Evolutionary conservation across 2,888 invertebrate species (phyloP).

Genomic region (Hoplodrina blanda): DNA sequence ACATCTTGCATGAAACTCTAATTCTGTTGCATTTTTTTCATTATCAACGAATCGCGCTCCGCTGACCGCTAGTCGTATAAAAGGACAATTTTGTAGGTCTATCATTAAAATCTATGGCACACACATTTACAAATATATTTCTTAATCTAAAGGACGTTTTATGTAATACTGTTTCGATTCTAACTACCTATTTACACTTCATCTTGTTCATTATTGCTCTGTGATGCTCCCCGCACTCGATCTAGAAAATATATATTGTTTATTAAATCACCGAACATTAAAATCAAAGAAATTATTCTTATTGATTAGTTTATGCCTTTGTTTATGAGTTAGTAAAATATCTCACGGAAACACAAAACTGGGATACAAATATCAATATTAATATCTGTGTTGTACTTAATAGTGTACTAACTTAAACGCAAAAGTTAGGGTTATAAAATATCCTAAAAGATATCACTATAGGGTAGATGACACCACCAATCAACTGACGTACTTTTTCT

Average conservation of each 20-base stretch:
- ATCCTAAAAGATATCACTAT: no score
- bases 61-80: constrained; percentile 25
- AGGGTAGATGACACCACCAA: no score
- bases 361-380: no score
- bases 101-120: constrained; percentile 58
- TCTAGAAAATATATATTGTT: neutral
- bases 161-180: constrained; percentile 32
- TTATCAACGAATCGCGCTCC: neutral
- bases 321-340: no score
- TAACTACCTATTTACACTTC: constrained; percentile 8
- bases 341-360: no score
- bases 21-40: neutral
- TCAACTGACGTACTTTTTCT: no score
- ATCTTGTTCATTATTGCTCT: neutral
- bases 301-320: no score
- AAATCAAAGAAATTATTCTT: no score
- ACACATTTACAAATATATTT: constrained; percentile 49
- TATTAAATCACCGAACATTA: neutral
- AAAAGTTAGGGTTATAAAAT: no score
- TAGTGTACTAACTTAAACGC: no score
- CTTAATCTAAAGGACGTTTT: neutral
- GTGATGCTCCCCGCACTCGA: neutral
- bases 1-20: no score
- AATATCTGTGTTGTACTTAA: no score
- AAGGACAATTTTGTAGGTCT: constrained; percentile 29